Base-by-base conservation (phyloP, 2,113 vertebrate genomes). In the Cairina moschata region DNA sequence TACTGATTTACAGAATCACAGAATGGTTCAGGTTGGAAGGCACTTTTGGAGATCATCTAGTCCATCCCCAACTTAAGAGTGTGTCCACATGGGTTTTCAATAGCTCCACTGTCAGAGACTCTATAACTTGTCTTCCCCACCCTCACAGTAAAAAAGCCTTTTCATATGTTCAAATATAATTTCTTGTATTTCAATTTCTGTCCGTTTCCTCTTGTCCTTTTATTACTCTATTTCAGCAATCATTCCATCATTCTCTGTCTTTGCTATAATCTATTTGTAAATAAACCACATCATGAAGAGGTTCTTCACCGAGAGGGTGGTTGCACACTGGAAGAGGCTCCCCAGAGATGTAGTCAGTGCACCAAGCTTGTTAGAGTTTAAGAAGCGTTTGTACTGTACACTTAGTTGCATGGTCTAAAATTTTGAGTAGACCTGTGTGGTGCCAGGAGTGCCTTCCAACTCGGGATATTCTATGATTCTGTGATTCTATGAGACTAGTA, bases 161-260 rank as follows among this genome's bases (percentile, higher is more conserved):
- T 56, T 75, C 2, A 1, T 52, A 44, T 0, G 0, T 46, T 91
- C 28, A 3, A 3, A 34, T 4, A 2, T 14, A n/a, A 67, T 63
- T 84, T 84, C 28, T 62, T 54, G 13, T 10, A 36, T 77, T 63
- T 73, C 20, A 28, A 3, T 59, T 83, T 84, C 48, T 54, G 38
- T 32, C 17, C 44, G 34, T 62, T 42, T 65, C 25, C 13, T 66
- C 13, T 74, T 69, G 36, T 59, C n/a, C 52, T 82, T 78, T 52
- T 29, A 29, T 29, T 68, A 8, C 52, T 81, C 32, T 31, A 14
- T 63, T 86, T 78, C 81, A 34, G 1, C 2, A 87, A 21, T 15
- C 20, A n/a, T 89, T 89, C 83, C 86, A 56, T 48, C 52, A 59
- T 50, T 76, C 40, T 32, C 16, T 9, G 1, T 36, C 71, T 76